Evolutionary conservation across 1,140 invertebrate genomes (phyloP).

Genomic region (Pseudomyrmex concolor): DNA sequence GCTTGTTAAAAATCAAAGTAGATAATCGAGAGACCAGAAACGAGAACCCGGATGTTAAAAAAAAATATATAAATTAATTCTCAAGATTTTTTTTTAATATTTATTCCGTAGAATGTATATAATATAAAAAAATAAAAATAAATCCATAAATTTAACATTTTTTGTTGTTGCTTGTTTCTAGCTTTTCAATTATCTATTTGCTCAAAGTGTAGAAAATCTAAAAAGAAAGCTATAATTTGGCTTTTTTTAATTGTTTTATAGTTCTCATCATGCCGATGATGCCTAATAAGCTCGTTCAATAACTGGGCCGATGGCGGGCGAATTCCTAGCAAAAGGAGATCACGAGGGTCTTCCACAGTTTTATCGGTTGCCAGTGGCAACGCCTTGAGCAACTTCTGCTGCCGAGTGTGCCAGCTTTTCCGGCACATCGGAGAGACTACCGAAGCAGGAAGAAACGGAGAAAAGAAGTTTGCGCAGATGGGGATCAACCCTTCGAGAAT

Average conservation of each 20-base stretch:
- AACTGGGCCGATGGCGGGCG: slow-evolving; percentile 58
- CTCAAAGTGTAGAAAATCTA: too few species aligned
- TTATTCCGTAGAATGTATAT: too few species aligned
- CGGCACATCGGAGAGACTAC: slow-evolving; percentile 43
- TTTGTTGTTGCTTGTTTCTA: too few species aligned
- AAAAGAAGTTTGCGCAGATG: slow-evolving; percentile 28
- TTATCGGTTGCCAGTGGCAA: slow-evolving; percentile 75
- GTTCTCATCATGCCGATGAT: background rate
- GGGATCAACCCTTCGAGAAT: slow-evolving; percentile 24
- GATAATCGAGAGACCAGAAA: too few species aligned
- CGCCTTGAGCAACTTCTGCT: slow-evolving; percentile 65
- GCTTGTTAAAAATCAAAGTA: too few species aligned
- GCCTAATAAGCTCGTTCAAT: slow-evolving; percentile 64
- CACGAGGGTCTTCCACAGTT: slow-evolving; percentile 70
- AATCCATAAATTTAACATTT: too few species aligned
- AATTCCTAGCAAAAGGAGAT: slow-evolving; percentile 70
- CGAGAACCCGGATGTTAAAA: too few species aligned
- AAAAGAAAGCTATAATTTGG: too few species aligned
- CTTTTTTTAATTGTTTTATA: background rate
- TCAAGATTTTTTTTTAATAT: too few species aligned
- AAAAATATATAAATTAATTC: too few species aligned
- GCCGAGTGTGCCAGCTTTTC: slow-evolving; percentile 57
- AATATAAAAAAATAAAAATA: too few species aligned
- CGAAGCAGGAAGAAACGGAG: slow-evolving; percentile 35
- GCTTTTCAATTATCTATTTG: too few species aligned